A percentile compares a stretch with the other conserved stretches of the same genome.
These are phyloP conservation scores for Elephantulus edwardii DNA, from an alignment of 2,113 vertebrate genomes.

Conservation along the genomic window DNA sequence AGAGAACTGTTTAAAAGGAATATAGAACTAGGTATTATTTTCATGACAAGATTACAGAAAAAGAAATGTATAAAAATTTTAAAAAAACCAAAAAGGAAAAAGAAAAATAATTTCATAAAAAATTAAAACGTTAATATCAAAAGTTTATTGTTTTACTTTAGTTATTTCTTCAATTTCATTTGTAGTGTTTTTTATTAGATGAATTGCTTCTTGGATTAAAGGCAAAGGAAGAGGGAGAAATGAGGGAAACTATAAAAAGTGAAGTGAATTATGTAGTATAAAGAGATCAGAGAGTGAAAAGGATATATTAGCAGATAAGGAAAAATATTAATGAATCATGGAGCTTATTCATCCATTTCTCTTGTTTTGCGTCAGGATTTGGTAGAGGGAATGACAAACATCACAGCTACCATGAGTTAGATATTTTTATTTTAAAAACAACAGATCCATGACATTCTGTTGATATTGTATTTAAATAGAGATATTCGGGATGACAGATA, in stretches of 20 bases:
- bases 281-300: not conserved
- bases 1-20: no score
- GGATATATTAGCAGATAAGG: not conserved
- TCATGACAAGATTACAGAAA: no score
- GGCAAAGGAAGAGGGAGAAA: not conserved
- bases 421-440: slow-evolving; percentile 29
- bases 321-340: slow-evolving; percentile 41
- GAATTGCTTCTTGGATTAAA: slow-evolving; percentile 12
- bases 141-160: not conserved
- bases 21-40: no score
- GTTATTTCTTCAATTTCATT: not conserved
- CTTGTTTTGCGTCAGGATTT: not conserved
- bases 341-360: not conserved
- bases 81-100: not conserved
- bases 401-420: not conserved
- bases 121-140: not conserved
- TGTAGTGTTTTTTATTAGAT: not conserved
- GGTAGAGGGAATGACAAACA: not conserved
- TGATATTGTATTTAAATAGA: not conserved
- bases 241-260: not conserved
- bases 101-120: not conserved
- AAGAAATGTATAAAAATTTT: not conserved
- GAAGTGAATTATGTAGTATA: slow-evolving; percentile 39
- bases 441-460: not conserved
- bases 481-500: not conserved